Conservation (phyloP, 2,888 invertebrate genomes). For the Sceliomorpha sp. region DNA sequence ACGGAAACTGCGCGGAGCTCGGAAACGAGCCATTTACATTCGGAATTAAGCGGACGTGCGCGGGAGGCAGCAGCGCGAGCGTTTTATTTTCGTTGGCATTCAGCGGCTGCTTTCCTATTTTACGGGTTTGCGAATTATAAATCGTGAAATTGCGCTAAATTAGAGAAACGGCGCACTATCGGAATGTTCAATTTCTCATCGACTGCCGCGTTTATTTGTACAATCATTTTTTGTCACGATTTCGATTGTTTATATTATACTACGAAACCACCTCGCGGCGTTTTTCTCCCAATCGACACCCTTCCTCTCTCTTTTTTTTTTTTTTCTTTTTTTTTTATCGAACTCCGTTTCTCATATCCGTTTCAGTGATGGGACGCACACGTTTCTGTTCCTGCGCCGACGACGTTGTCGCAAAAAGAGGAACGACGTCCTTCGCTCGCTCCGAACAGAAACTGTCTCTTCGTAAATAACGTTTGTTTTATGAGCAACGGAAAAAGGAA, state of each 20-base stretch:
- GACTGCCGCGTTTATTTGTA: conserved; percentile 28
- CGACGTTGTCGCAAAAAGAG: no score
- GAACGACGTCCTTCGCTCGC: no score
- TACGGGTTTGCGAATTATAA: conserved; percentile 55
- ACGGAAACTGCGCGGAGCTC: conserved; percentile 43
- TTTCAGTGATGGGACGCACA: no score
- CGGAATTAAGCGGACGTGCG: conserved; percentile 45
- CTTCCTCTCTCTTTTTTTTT: no score
- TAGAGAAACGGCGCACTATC: conserved; percentile 42
- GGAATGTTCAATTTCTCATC: conserved; percentile 41
- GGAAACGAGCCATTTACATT: conserved; percentile 51
- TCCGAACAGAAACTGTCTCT: conserved; percentile 55
- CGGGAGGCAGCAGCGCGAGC: conserved; percentile 22
- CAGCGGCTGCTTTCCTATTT: conserved; percentile 54
- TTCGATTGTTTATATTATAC: no score
- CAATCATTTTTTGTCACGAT: no score
- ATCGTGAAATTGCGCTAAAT: conserved; percentile 52
- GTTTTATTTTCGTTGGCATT: conserved; percentile 55
- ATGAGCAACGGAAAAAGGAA: conserved; percentile 75
- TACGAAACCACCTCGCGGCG: no score
- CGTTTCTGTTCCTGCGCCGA: conserved; percentile 10
- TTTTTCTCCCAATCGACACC: no score
- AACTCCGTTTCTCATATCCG: no score
- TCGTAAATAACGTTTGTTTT: conserved; percentile 76
- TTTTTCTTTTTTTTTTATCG: no score